These are phyloP conservation scores for Agrochola lychnidis DNA, from an alignment of 2,888 invertebrate species.

Conservation along the genomic window DNA sequence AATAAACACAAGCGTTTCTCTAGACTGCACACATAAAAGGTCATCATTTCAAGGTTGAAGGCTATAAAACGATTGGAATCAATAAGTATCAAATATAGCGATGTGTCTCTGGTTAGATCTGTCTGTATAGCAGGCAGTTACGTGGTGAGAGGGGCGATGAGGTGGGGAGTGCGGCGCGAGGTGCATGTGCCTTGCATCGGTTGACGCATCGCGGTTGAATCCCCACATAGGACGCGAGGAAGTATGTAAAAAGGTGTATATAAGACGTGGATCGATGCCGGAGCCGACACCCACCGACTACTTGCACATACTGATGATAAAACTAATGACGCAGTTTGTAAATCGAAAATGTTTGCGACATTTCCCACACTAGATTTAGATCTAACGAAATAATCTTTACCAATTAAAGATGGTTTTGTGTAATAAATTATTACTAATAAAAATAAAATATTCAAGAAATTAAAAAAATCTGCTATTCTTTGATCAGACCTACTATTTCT, in stretches of 20 bases:
- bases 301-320: slow-evolving; percentile 60
- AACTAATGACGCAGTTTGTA: slow-evolving; percentile 55
- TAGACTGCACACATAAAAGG: slow-evolving; percentile 69
- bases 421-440: not conserved
- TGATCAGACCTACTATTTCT: not conserved
- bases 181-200: slow-evolving; percentile 86
- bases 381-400: not conserved
- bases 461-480: not conserved
- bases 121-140: slow-evolving; percentile 67
- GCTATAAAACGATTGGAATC: slow-evolving; percentile 75
- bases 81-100: slow-evolving; percentile 70
- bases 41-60: slow-evolving; percentile 79
- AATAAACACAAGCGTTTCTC: slow-evolving; percentile 65
- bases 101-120: slow-evolving; percentile 72
- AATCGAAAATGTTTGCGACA: slow-evolving; percentile 3
- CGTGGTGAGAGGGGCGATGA: slow-evolving; percentile 62
- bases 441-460: not conserved
- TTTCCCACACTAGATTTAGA: not conserved
- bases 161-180: slow-evolving; percentile 72
- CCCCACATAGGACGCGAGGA: slow-evolving; percentile 87
- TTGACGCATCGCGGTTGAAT: slow-evolving; percentile 89
- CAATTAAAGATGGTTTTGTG: slow-evolving; percentile 4
- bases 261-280: slow-evolving; percentile 89
- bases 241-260: slow-evolving; percentile 87
- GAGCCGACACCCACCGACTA: slow-evolving; percentile 79